Base-by-base conservation (phyloP, 1,140 invertebrate genomes). In the Caenorhabditis remanei region DNA sequence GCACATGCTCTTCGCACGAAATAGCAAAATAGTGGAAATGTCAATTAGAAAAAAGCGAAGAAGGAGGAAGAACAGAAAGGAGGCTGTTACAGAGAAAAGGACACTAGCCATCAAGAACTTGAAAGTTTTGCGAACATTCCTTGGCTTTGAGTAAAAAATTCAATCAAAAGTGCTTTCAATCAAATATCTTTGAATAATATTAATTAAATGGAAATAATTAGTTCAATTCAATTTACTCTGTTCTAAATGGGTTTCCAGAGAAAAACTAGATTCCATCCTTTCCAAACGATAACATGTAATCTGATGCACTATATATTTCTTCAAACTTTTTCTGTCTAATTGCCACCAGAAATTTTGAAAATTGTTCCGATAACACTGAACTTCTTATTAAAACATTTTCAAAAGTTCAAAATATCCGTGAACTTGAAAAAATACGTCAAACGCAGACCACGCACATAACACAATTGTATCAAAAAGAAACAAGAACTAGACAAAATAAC, bases 21-120 rank as follows among this genome's bases (percentile, higher is more conserved):
- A 21, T 88, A 41, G 48, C 48, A 43, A 46, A 79, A 71, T 71
- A 71, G 65, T 71, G 24, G 61, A 71, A 71, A 79, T 79, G 71
- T 50, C 71, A 79, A 50, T 79, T 79, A 79, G 46, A 50, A 79
- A 67, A 79, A 79, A 50, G 4, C 46, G 71, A 50, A 75, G 19
- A 24, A 63, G 61, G 32, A 61, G 61, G 14, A 58, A 61, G 83
- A 61, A 50, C 83, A 40, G 55, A 84, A 11, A 84, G 40, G 21
- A 58, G 8, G 55, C 53, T 40, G 55, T 84, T 55, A 61, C 82
- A 83, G 82, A 55, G 32, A 50, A 84, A 56, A 50, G 53, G 83
- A 79, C 71, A 79, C 71, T 53, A 55, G 40, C 32, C 40, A 50
- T 65, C 53, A 86, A 19, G 58, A 55, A 58, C 4, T 48, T 48